Base-by-base conservation (phyloP, 2,888 invertebrate species). In the Bugula neritina region DNA sequence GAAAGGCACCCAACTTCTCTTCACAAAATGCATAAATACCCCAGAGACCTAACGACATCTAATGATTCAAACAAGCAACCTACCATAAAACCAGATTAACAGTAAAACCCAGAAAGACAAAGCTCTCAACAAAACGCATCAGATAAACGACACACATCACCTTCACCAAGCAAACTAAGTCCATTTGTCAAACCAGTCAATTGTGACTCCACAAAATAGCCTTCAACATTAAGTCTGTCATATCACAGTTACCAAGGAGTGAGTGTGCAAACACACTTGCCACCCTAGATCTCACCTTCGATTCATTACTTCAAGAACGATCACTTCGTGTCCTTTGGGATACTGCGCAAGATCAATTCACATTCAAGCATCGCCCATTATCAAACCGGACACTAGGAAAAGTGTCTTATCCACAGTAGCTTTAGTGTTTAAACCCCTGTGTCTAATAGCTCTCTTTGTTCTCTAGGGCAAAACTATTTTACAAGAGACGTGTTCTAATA, bases 251-350 rank as follows among this genome's bases (percentile, higher is more conserved):
- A 55, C 55, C 55, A 55, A 55, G 55, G 25, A 55, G 55, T 55
- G 55, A 55, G 23, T 55, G 55, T 5, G 55, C 55, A 3, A 55
- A 23, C 25, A 23, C 55, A 55, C 55, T 55, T 55, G 55, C 55
- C 13, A 55, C 23, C 55, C 25, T 55, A 55, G 55, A 55, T 17
- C 55, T 69, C 69, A 69, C 31, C 31, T 35, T 54, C 2, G 73
- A 73, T 57, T 55, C 71, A 29, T 34, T 71, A 10, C 75, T 75
- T 2, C 52, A 74, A 1, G 74, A 74, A 27, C 71, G 75, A 43
- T 73, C 73, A 13, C 69, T 78, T 29, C 77, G 78, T 17, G 55
- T 78, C 17, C 27, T 23, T 1, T 78, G 78, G 78, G 54, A 72
- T 54, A 57, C 74, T 23, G 71, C 73, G 21, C 21, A 35, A 17